Percentiles rank a stretch among this genome's conserved stretches.
These are phyloP conservation scores for Scatophagus argus DNA, from an alignment of 2,113 vertebrate genomes.

Conservation along the genomic window DNA sequence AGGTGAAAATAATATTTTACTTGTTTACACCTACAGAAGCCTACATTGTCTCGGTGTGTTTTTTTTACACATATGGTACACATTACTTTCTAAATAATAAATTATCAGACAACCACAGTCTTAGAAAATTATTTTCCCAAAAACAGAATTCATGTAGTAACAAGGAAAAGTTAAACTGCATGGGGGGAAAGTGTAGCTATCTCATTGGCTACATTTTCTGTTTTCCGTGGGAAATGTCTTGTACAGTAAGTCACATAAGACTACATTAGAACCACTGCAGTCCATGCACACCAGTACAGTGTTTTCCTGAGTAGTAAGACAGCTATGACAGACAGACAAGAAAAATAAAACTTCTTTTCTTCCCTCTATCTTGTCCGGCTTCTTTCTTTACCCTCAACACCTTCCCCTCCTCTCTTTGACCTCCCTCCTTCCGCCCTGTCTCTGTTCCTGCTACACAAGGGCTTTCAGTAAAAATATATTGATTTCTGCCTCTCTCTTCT, in stretches of 20 bases:
- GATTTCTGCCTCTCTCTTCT: slow-evolving; percentile 63
- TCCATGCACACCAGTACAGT: background rate
- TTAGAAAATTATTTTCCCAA: no score
- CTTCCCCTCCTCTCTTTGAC: slow-evolving; percentile 8
- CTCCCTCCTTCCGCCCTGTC: slow-evolving; percentile 44
- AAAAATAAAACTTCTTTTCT: background rate
- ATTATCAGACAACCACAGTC: no score
- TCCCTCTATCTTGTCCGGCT: background rate
- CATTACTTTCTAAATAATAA: no score
- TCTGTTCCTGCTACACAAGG: slow-evolving; percentile 64
- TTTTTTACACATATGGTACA: no score
- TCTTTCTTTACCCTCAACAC: slow-evolving; percentile 3
- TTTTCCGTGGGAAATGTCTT: background rate
- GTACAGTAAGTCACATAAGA: background rate
- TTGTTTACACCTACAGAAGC: no score
- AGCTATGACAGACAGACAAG: background rate
- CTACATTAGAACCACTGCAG: slow-evolving; percentile 1
- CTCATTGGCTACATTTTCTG: background rate
- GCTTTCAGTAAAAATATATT: slow-evolving; percentile 74
- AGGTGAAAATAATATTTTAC: no score
- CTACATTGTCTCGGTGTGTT: no score
- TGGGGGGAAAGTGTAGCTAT: no score
- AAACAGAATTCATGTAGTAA: background rate
- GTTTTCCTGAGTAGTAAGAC: background rate
- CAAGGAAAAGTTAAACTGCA: no score